Evolutionary conservation across 2,113 vertebrate species (phyloP).

Genomic region (Podarcis muralis): DNA sequence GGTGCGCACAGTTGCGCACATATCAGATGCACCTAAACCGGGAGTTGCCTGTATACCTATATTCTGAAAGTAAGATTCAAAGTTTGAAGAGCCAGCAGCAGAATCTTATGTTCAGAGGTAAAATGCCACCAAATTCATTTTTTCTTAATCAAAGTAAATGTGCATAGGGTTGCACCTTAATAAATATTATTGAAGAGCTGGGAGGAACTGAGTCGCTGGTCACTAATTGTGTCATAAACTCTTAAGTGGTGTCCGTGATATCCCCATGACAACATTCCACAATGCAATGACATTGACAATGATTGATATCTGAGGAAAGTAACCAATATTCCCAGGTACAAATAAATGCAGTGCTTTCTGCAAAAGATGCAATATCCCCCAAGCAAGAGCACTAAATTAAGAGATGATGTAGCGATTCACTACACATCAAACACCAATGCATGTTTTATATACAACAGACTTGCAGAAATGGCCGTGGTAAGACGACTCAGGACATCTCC

Average conservation of each 20-base stretch:
- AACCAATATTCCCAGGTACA: not conserved
- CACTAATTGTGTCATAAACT: not conserved
- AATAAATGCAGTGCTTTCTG: not conserved
- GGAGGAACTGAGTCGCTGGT: not conserved
- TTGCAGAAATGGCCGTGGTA: not conserved
- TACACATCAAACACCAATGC: not conserved
- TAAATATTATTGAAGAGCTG: not conserved
- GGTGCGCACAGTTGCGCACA: no score
- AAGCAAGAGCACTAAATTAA: not conserved
- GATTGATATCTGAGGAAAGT: not conserved
- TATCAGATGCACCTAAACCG: no score
- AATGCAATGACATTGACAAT: not conserved
- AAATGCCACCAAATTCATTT: not conserved
- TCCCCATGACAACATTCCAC: not conserved
- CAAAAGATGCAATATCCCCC: not conserved
- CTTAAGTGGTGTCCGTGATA: not conserved
- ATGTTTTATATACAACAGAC: not conserved
- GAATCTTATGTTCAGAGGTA: not conserved
- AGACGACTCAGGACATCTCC: not conserved
- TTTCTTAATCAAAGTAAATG: not conserved
- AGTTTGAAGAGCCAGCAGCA: not conserved
- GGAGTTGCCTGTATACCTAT: not conserved
- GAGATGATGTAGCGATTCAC: not conserved
- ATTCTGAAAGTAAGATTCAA: not conserved
- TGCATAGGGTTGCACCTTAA: not conserved